Conservation (phyloP, 2,888 invertebrate species). For the Sthenelais limicola region DNA sequence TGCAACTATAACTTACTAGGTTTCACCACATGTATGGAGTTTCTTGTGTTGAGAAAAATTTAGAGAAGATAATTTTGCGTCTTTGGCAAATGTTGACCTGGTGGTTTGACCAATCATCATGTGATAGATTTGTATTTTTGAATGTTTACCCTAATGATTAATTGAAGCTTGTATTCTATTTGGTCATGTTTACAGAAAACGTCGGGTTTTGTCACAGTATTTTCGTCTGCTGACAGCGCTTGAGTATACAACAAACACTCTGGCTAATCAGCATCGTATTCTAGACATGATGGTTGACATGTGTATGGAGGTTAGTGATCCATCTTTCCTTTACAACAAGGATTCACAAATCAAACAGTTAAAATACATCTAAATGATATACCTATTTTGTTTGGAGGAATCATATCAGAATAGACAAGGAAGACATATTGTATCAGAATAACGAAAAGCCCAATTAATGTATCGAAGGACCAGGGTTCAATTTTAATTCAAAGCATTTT, state of each 20-base stretch:
- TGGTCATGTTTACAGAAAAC: conserved; percentile 39
- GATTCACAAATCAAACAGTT: too few species aligned
- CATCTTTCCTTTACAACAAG: too few species aligned
- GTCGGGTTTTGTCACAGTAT: conserved; percentile 38
- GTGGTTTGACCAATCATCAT: not conserved
- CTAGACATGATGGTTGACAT: conserved; percentile 49
- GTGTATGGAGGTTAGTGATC: conserved; percentile 41
- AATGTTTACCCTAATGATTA: not conserved
- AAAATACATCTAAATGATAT: too few species aligned
- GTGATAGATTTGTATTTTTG: not conserved
- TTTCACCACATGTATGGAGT: too few species aligned
- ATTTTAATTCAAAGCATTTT: too few species aligned
- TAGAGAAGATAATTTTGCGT: not conserved
- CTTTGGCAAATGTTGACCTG: not conserved
- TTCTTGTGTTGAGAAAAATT: too few species aligned
- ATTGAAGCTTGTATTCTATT: not conserved
- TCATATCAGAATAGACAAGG: too few species aligned
- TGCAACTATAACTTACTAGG: too few species aligned
- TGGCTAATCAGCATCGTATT: conserved; percentile 45
- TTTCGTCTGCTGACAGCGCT: conserved; percentile 49
- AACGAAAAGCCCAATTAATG: too few species aligned
- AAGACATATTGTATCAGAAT: too few species aligned
- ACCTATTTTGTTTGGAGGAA: too few species aligned
- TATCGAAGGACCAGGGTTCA: too few species aligned
- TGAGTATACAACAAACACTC: conserved; percentile 47